Conservation (phyloP, 2,113 vertebrate genomes). For the Ellobius talpinus region DNA sequence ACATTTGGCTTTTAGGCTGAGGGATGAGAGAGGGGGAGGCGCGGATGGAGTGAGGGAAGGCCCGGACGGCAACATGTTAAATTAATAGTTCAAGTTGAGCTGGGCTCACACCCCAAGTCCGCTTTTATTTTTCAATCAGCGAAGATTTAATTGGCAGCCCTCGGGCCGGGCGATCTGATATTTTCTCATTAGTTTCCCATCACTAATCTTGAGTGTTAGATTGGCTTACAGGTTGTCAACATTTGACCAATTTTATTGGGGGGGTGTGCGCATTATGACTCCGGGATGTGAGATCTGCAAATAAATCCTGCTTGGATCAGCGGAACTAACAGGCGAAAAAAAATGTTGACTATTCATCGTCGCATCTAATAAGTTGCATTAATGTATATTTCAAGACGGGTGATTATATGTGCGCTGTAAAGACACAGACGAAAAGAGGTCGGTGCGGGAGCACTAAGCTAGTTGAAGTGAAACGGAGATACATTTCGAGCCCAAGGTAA, state of each 20-base stretch:
- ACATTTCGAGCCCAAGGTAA: conserved; percentile 57
- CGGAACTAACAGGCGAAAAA: conserved; percentile 90
- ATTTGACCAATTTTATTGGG: conserved; percentile 92
- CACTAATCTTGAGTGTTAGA: conserved; percentile 91
- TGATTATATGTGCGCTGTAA: conserved; percentile 71
- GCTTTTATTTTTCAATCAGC: conserved; percentile 96
- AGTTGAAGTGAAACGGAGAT: conserved; percentile 58
- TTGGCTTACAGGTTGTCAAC: conserved; percentile 94
- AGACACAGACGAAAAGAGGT: conserved; percentile 78
- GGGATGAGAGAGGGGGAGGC: conserved; percentile 15
- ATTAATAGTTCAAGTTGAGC: conserved; percentile 93
- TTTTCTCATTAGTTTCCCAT: conserved; percentile 95
- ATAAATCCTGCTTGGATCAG: conserved; percentile 92
- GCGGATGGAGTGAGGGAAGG: conserved; percentile 57
- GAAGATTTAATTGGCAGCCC: conserved; percentile 97
- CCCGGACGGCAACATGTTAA: conserved; percentile 84
- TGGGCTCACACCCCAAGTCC: conserved; percentile 85
- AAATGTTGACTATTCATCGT: conserved; percentile 89
- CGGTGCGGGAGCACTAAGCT: background rate
- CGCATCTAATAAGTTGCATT: conserved; percentile 88
- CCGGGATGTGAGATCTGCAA: conserved; percentile 86
- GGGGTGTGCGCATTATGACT: conserved; percentile 88
- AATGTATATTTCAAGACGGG: conserved; percentile 79
- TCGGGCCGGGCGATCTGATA: conserved; percentile 92
- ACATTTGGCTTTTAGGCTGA: conserved; percentile 77